Base-by-base conservation (phyloP, 2,113 vertebrate species). In the Corythoichthys intestinalis region DNA sequence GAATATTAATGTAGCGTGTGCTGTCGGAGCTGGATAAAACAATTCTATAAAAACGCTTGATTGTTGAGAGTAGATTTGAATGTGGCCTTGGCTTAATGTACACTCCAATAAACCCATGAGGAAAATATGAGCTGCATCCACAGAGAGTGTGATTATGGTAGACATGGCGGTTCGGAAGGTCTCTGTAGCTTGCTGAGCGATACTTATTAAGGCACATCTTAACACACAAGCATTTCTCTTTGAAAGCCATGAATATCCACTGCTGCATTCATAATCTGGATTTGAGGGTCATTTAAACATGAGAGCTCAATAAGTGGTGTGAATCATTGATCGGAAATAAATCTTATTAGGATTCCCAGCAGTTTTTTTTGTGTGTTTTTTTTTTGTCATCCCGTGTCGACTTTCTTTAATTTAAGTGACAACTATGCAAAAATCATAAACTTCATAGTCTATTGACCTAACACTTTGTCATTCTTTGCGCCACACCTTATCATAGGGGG, bases 1-100 rank as follows among this genome's bases (percentile, higher is more conserved):
- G 82, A 87, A 90, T 87, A 85, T 84, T 78, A 83, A 89, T 88
- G 79, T 70, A 28, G 65, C 47, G 66, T 71, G 70, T 67, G 71
- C 72, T 79, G 81, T 85, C 80, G 76, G 79, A 74, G 66, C 75
- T 65, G 65, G 75, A 81, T 87, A 78, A 83, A 77, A 82, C 81
- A 67, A 70, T 78, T 79, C 66, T 67, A 73, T 65, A 20, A 81
- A 78, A 85, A 78, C 71, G 65, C 64, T 64, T 66, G 74, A 78
- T 84, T 78, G 82, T 84, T 71, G 71, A 74, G 74, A 83, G 73
- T 77, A 65, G 77, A 72, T 76, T 86, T 71, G 75, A 80, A 80
- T 82, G 66, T 85, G 75, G 70, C 74, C 64, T 70, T 66, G 78
- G 67, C 60, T 83, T 75, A 53, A 85, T 73, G 73, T 85, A 80